Evolutionary conservation across 2,888 invertebrate species (phyloP).

Genomic region (Heliconius ismenius): DNA sequence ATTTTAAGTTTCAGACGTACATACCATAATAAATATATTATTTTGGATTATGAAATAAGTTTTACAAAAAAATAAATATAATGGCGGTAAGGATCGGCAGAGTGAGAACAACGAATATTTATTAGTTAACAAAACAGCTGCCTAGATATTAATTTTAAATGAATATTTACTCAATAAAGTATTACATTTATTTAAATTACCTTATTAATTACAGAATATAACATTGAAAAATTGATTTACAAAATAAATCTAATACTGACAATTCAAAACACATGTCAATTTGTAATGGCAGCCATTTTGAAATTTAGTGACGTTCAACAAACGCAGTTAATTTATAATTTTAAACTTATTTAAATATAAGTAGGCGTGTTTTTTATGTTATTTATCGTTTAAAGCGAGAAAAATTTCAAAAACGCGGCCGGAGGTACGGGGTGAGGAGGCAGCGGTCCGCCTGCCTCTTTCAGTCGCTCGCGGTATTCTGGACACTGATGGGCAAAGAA

Average conservation of each 20-base stretch:
- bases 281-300: slow-evolving; percentile 28
- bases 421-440: slow-evolving; percentile 93
- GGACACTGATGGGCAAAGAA: slow-evolving; percentile 82
- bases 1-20: slow-evolving; percentile 7
- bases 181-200: slow-evolving; percentile 2
- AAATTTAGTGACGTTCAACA: slow-evolving; percentile 22
- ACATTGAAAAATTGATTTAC: slow-evolving; percentile 20
- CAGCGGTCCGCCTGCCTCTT: slow-evolving; percentile 88
- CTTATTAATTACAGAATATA: slow-evolving; percentile 7
- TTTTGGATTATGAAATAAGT: background rate
- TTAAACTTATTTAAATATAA: slow-evolving; percentile 21
- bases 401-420: slow-evolving; percentile 94
- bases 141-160: background rate
- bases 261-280: slow-evolving; percentile 10
- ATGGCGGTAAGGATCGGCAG: slow-evolving; percentile 15
- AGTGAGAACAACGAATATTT: background rate
- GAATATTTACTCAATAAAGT: background rate
- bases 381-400: slow-evolving; percentile 86
- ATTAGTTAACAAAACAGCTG: slow-evolving; percentile 13
- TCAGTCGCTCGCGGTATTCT: slow-evolving; percentile 89
- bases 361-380: slow-evolving; percentile 42
- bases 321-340: slow-evolving; percentile 20
- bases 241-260: slow-evolving; percentile 25
- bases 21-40: background rate
- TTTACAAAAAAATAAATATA: background rate